Evolutionary conservation across 2,113 vertebrate species (phyloP).

Genomic region (Sciurus niger): DNA sequence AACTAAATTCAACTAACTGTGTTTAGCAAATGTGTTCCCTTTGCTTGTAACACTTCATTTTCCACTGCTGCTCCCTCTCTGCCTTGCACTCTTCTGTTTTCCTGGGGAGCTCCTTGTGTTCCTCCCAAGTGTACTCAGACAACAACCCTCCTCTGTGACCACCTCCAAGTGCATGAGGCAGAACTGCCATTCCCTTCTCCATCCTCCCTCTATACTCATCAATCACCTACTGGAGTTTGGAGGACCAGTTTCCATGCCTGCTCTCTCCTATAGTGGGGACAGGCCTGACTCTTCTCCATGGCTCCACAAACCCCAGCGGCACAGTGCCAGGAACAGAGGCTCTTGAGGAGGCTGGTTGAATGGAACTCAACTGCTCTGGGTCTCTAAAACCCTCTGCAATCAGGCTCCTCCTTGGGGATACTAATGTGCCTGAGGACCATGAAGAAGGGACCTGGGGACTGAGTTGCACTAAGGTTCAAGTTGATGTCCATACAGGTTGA

Average conservation of each 20-base stretch:
- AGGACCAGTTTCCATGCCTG: not conserved
- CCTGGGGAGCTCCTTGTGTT: not conserved
- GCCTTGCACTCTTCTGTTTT: not conserved
- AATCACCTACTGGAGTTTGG: not conserved
- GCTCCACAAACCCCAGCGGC: not conserved
- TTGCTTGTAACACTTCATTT: not conserved
- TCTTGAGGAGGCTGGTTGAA: not conserved
- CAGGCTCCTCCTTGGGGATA: not conserved
- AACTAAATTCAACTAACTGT: not conserved
- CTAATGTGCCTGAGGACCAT: not conserved
- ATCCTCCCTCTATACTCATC: not conserved
- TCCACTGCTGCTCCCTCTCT: not conserved
- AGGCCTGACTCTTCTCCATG: not conserved
- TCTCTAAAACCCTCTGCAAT: too few relatives aligned
- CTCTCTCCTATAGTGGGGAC: not conserved
- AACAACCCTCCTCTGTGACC: not conserved
- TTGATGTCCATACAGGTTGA: not conserved
- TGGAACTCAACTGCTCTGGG: not conserved
- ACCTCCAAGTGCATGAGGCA: fast-evolving
- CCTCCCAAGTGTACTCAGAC: not conserved
- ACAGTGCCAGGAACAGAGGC: not conserved
- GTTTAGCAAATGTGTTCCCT: not conserved
- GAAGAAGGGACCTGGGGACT: not conserved
- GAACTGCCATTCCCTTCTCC: too few relatives aligned
- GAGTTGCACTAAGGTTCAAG: not conserved